Percentiles rank a stretch among this genome's conserved stretches.
Evolutionary conservation across 2,888 invertebrate genomes (phyloP).

Genomic region (Diabrotica balteata): DNA sequence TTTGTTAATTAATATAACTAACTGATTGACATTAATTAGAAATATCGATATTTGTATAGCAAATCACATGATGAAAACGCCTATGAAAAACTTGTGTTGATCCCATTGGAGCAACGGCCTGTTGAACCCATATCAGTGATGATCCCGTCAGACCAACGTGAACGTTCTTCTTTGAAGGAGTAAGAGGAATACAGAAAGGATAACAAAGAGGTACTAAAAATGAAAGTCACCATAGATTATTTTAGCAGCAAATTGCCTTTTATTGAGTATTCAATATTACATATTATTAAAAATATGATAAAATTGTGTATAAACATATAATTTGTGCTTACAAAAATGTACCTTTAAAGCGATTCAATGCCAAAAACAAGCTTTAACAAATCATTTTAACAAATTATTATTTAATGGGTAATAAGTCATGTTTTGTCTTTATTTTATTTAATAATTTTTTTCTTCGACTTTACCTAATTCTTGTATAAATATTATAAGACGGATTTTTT

Average conservation of each 20-base stretch:
- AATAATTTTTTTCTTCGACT: constrained; percentile 19
- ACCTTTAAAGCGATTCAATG: constrained; percentile 52
- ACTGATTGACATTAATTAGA: too few species aligned
- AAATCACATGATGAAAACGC: too few species aligned
- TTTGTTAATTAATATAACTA: too few species aligned
- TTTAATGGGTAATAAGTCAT: constrained; percentile 32
- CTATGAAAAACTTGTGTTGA: too few species aligned
- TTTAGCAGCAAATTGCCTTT: constrained; percentile 30
- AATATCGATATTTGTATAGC: too few species aligned
- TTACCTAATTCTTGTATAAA: constrained; percentile 31
- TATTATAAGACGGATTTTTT: constrained; percentile 40
- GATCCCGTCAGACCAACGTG: too few species aligned
- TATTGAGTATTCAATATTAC: constrained; percentile 47
- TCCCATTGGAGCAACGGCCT: too few species aligned
- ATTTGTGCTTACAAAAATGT: constrained; percentile 59
- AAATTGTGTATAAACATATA: constrained; percentile 61
- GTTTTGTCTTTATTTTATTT: constrained; percentile 27
- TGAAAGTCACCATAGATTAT: neutral
- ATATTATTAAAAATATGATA: constrained; percentile 61
- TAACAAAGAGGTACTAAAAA: too few species aligned
- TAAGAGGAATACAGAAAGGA: too few species aligned
- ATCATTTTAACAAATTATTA: constrained; percentile 44
- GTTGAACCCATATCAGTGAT: too few species aligned
- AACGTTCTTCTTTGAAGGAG: too few species aligned
- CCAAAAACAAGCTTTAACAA: constrained; percentile 45